Evolutionary conservation across 92 coral and sea anemone species (phyloP), one percentile per base, ranked within the genome.

Genomic region (Porites divaricata): DNA sequence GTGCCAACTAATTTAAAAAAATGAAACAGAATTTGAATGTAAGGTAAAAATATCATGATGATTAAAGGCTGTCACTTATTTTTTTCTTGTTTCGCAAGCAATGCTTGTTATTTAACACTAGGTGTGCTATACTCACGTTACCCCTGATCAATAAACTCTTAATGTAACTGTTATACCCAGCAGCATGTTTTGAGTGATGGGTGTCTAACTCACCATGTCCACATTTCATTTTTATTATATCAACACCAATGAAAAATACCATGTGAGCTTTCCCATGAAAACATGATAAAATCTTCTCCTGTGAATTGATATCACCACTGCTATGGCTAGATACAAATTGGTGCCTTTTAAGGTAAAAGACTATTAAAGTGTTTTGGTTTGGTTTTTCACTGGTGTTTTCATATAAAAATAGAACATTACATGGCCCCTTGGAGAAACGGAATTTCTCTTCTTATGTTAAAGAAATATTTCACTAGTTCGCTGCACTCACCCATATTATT

Each of bases 171-270:
- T 61, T 61, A 61, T 61, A 61, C 66, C 3, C 66, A 61, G 3
- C 66, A 61, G 17, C 66, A 20, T 61, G 66, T 61, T 61, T 61
- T 61, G 66, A 10, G 8, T 61, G 66, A 20, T 61, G 66, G 66
- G 66, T 61, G 16, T 61, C 66, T 61, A 61, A 61, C 66, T 61
- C 3, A 20, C 66, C 66, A 61, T 61, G 66, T 61, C 66, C 66
- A 61, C 8, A 61, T 61, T 61, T 61, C 66, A 61, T 61, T 28
- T 28, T 28, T 28, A 28, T 28, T 28, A 61, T 61, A 20, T n/a
- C n/a, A n/a, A n/a, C n/a, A n/a, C n/a, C n/a, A n/a, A n/a, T n/a
- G n/a, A n/a, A n/a, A n/a, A n/a, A n/a, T n/a, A n/a, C n/a, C n/a
- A n/a, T n/a, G n/a, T n/a, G n/a, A n/a, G n/a, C n/a, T n/a, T n/a